Evolutionary conservation across 2,888 invertebrate genomes (phyloP), one percentile per base, ranked within the genome.

Genomic region (Polyploca ridens): DNA sequence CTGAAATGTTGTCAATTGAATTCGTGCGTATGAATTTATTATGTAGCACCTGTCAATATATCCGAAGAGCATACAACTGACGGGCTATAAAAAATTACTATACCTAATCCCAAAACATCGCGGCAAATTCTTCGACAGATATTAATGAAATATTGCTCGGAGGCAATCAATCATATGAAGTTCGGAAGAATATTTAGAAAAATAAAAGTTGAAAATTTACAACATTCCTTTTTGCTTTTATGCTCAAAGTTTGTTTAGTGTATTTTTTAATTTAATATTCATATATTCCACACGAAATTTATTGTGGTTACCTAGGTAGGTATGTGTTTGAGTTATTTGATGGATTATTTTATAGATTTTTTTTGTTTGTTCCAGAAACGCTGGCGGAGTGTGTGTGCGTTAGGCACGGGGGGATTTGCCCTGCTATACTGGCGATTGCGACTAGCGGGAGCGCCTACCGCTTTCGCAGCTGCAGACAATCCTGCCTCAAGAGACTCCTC

Each of bases 391-490:
- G 90, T 97, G 70, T 94, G 96, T 72, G 94, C 97, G 62, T 89
- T 98, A 64, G 94, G 95, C 5, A 94, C 96, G 19, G 96, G 97
- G 10, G 95, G 97, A 13, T 91, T 96, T 33, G 94, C 96, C 14
- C 95, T 98, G 69, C 92, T 98, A 44, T 95, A 96, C 73, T 96
- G 97, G 83, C 96, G 99, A 59, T 92, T 99, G 69, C 96, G 97
- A 78, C 95, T 98, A 69, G 97, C 98, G 77, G 96, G 96, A 63
- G 95, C 95, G 10, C 95, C 96, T 1, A 97, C 97, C 5, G 96
- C 97, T 72, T 99, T 99, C 89, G 98, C 99, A 62, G 96, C 97
- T 54, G 98, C 99, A 6, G 99, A 99, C 95, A 99, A 99, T 94
- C 99, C 99, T 0, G 97, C 99, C 41, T 97, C 99, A n/a, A 96